Base-by-base conservation (phyloP, 2,797 vertebrate genomes). In the Schizopygopsis malacanthus region DNA sequence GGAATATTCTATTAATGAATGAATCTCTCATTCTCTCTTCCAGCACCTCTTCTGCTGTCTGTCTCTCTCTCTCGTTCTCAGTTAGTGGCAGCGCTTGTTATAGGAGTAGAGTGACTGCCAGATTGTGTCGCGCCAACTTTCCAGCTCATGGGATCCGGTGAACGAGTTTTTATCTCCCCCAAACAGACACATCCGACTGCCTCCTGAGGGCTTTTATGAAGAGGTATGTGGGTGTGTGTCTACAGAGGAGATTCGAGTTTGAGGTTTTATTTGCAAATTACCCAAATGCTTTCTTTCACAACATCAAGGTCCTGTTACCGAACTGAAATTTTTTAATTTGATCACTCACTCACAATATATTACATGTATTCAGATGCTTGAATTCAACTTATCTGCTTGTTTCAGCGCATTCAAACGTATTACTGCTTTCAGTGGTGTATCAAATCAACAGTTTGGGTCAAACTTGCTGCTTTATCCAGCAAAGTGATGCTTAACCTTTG, bases 111-210 rank as follows among this genome's bases (percentile, higher is more conserved):
- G 77, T 52, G 84, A 81, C 83, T 88, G 91, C 91, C 91, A 92
- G 90, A 91, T 91, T 91, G 89, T 84, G 89, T 84, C 69, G 81
- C 83, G 90, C 93, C 92, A 93, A 92, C 90, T 92, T 92, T 90
- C 88, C 89, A 88, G 90, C 88, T 90, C 91, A 87, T 83, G 90
- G 87, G 90, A 90, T 75, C 75, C 52, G 73, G 89, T 85, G 88
- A 91, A 88, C 73, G 50, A 85, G 88, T 89, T 90, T 93, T 92
- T 93, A 93, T 93, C 93, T 93, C 87, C 41, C 75, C 72, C 86
- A 91, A 93, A 93, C 93, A 93, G 92, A 92, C 90, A 90, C 87
- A 88, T 89, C 86, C 90, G 88, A 92, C 90, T 88, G 87, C 88
- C 82, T 92, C 92, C 91, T 84, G 70, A 87, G 90, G 92, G 91